Base-by-base conservation (phyloP, 1,140 invertebrate genomes). In the Gryon sp. region DNA sequence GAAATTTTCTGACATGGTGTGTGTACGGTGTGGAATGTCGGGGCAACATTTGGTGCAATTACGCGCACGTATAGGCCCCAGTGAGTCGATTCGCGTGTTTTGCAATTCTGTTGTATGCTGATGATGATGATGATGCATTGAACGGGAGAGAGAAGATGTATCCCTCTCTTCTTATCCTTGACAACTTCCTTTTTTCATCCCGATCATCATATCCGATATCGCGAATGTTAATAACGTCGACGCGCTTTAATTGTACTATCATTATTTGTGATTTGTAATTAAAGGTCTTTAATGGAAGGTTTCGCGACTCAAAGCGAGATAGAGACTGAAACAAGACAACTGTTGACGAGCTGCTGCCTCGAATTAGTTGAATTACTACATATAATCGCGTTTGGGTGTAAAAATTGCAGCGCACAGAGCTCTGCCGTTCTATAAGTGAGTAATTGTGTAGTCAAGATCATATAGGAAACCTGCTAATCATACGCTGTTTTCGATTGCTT, bases 221-320 rank as follows among this genome's bases (percentile, higher is more conserved):
- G 12, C 59, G 52, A 52, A 77, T 52, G 75, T 68, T 78, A 60
- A 78, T 73, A 62, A 48, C 68, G 68, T 78, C 75, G 68, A 78
- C 75, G 63, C 63, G 75, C 63, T 78, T 69, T 78, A 78, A 78
- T 78, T 78, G 63, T 68, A 48, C 68, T 69, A 73, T 78, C 68
- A 78, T 78, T 78, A 69, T 22, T 45, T 53, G 38, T 66, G 75
- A 78, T 73, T 73, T 50, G 63, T 73, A 78, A 78, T 78, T 78
- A 73, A 57, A 65, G 75, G 46, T 50, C 68, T 72, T 55, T 45
- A 46, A 76, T 60, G 15, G 41, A 38, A 52, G 75, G 43, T 7
- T 62, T 72, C 22, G 30, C 7, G 32, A 16, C 15, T 9, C 5
- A 8, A 0, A 24, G 55, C 34, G 12, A 60, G 53, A 48, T 18